Base-by-base conservation (phyloP, 2,797 vertebrate genomes). In the Pseudopleuronectes americanus region DNA sequence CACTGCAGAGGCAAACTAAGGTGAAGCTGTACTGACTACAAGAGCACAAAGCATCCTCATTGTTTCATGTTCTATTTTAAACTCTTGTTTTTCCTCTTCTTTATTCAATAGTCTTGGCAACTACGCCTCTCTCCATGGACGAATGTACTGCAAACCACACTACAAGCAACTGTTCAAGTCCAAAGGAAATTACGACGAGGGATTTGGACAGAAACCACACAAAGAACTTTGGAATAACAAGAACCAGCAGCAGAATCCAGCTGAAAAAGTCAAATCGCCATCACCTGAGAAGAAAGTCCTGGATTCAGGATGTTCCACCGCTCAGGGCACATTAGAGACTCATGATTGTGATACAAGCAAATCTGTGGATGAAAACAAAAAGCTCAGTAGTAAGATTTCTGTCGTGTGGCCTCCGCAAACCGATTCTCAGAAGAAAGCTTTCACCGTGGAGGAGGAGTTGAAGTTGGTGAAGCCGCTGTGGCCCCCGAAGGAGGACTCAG, bases 101-200 rank as follows among this genome's bases (percentile, higher is more conserved):
- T 64, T 47, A 70, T 89, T 33, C 45, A 8, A 36, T 81, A 99
- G 98, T 87, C 95, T 99, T 83, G 97, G 97, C 90, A 99, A 96
- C 94, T 99, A 97, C 1, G 97, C 98, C 80, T 97, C 98, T 95
- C 98, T 99, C 92, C 96, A 98, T 93, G 97, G 97, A 96, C 96
- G 95, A 86, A 96, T 98, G 94, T 99, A 99, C 84, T 99, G 98
- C 91, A 99, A 96, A 90, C 96, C 97, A 75, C 98, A 99, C 89
- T 99, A 96, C 92, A 98, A 96, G 84, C 98, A 99, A 89, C 96
- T 99, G 84, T 99, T 99, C 90, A 98, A 97, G 90, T 95, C 97
- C 78, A 99, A 97, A 95, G 98, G 98, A 92, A 99, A 99, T 94
- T 99, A 99, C 13, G 97, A 99, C 61, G 97, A 99, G 93, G 97